phyloP scores from a whole-genome alignment of 2,113 vertebrate species.

The Osmerus mordax region DNA sequence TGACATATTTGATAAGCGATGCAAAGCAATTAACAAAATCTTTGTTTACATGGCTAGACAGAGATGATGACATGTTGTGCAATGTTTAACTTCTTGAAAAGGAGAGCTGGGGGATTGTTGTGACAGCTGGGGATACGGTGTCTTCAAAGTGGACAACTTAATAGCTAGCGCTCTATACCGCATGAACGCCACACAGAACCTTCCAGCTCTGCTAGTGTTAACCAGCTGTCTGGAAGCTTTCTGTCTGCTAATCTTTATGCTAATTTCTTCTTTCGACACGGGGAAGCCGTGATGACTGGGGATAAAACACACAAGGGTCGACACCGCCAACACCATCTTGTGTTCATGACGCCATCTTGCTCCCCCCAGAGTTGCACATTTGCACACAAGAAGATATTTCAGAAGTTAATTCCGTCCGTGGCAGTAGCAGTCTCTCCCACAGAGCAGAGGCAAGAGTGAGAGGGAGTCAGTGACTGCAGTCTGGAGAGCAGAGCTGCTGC shows the following conservation, averaged over 20 bases:
- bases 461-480: constrained; percentile 19
- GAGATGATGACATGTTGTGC: constrained; percentile 50
- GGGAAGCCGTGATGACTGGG: constrained; percentile 36
- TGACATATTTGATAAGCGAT: constrained; percentile 2
- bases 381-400: constrained; percentile 26
- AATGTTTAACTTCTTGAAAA: constrained; percentile 38
- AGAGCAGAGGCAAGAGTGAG: not conserved
- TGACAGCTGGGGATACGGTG: constrained; percentile 47
- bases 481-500: constrained; percentile 17
- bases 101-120: constrained; percentile 32
- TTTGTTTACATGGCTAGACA: constrained; percentile 21
- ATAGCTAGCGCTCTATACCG: constrained; percentile 36
- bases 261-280: constrained; percentile 42
- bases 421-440: not conserved
- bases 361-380: not conserved
- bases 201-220: constrained; percentile 26
- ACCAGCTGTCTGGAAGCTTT: constrained; percentile 24
- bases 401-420: constrained; percentile 11
- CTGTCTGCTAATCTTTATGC: constrained; percentile 42
- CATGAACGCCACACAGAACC: constrained; percentile 23
- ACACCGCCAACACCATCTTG: constrained; percentile 30
- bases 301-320: constrained; percentile 25
- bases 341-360: constrained; percentile 15
- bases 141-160: constrained; percentile 48
- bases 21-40: constrained; percentile 18